Evolutionary conservation across 2,888 invertebrate species (phyloP), one percentile per base, ranked within the genome.

Genomic region (Coronaproctus castanopsis): DNA sequence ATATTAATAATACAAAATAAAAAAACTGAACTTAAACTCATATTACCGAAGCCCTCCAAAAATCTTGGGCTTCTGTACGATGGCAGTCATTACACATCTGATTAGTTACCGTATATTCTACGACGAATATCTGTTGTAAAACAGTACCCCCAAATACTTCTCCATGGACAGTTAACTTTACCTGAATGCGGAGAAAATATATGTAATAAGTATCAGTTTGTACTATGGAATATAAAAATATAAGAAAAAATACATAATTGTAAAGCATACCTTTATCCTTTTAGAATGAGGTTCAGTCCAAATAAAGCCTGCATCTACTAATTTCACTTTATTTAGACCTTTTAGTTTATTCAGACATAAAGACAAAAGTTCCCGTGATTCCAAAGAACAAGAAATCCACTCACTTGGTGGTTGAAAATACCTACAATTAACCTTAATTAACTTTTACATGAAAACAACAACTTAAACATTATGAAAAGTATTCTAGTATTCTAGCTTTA

Each of bases 241-340:
- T n/a, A n/a, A n/a, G n/a, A n/a, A n/a, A n/a, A n/a, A n/a, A n/a
- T n/a, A n/a, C n/a, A 36, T 8, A 36, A 36, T 36, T 36, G 5
- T 14, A 36, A 36, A 36, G 50, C 58, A 60, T 63, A 92, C 86
- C 77, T 96, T 97, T 57, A 99, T 83, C 65, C 98, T 80, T 73
- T 91, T 95, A 1, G 97, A 98, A 76, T 98, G 98, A 49, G 96
- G 93, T 70, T 98, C 98, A 10, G 98, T 99, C 97, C 97, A 98
- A 2, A 95, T 81, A 75, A 98, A 98, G 1, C 86, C 84, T 51
- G 98, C 98, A 77, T 98, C 97, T 58, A 96, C 77, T 19, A 99
- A 75, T 69, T 92, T 88, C 0, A 97, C 87, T 69, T 85, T 80
- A 68, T 81, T 85, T 5, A 97, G 74, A 0, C 91, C 91, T 72